phyloP scores from a whole-genome alignment of 2,113 vertebrate genomes.

The Pelobates fuscus region DNA sequence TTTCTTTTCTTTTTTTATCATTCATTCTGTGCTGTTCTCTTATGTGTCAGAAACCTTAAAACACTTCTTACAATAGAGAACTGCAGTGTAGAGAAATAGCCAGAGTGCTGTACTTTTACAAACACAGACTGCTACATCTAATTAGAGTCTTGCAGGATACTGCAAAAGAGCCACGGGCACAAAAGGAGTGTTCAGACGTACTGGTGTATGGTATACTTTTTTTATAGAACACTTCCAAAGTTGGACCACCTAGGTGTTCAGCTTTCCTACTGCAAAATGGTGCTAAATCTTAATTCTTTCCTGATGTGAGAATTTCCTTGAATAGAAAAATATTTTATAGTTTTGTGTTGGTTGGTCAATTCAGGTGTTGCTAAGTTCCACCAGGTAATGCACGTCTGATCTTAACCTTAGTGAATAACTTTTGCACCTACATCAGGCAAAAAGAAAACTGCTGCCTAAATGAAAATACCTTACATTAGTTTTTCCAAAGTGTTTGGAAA shows the following conservation, averaged over 20 bases:
- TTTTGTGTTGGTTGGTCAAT: too few relatives aligned
- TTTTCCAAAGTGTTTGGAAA: too few relatives aligned
- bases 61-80: conserved; percentile 21
- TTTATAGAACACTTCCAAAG: conserved; percentile 19
- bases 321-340: too few relatives aligned
- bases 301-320: too few relatives aligned
- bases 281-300: not conserved
- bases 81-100: conserved; percentile 21
- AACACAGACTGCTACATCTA: conserved; percentile 38
- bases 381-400: too few relatives aligned
- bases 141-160: conserved; percentile 34
- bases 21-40: conserved; percentile 18
- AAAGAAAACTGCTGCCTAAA: too few relatives aligned
- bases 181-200: conserved; percentile 32
- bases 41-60: conserved; percentile 23
- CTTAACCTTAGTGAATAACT: too few relatives aligned
- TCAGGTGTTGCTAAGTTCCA: too few relatives aligned
- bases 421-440: too few relatives aligned
- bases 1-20: not conserved
- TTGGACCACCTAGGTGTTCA: conserved; percentile 29
- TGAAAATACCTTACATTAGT: too few relatives aligned
- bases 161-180: conserved; percentile 36
- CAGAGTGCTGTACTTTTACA: conserved; percentile 22
- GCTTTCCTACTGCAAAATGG: conserved; percentile 9
- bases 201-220: conserved; percentile 8